Conservation (phyloP, 2,888 invertebrate genomes). For the Drosophila mayaguana region DNA sequence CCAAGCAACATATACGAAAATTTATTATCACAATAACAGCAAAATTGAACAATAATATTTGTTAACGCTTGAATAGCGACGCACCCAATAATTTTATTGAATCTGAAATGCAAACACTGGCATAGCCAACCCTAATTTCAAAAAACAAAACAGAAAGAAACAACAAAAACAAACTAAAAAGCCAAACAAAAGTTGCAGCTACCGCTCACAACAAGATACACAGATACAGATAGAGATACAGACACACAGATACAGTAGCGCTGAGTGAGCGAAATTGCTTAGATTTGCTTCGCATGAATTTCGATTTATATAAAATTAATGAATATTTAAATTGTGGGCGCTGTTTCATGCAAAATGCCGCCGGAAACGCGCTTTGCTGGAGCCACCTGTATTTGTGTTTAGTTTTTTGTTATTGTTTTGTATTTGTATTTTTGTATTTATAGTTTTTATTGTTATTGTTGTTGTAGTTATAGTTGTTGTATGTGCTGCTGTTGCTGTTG, state of each 20-base stretch:
- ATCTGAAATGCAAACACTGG: slow-evolving; percentile 55
- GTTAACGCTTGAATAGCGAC: slow-evolving; percentile 82
- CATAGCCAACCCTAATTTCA: slow-evolving; percentile 53
- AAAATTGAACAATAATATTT: slow-evolving; percentile 82
- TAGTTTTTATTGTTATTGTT: slow-evolving; percentile 6
- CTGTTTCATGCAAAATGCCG: slow-evolving; percentile 65
- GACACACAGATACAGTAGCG: slow-evolving; percentile 48
- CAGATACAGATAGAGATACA: slow-evolving; percentile 8
- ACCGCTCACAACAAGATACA: slow-evolving; percentile 28
- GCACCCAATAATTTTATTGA: slow-evolving; percentile 83
- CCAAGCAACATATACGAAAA: slow-evolving; percentile 69
- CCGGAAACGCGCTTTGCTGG: slow-evolving; percentile 77
- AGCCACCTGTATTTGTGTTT: slow-evolving; percentile 53
- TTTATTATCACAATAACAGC: slow-evolving; percentile 80
- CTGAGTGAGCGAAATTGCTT: slow-evolving; percentile 38
- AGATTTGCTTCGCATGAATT: slow-evolving; percentile 54
- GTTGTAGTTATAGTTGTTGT: slow-evolving; percentile 7
- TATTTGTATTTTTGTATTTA: neutral
- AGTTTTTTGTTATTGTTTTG: slow-evolving; percentile 1
- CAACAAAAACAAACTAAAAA: slow-evolving; percentile 44
- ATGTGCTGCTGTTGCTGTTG: neutral
- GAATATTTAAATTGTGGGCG: slow-evolving; percentile 75
- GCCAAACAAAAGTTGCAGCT: slow-evolving; percentile 36
- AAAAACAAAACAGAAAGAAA: slow-evolving; percentile 28
- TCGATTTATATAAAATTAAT: slow-evolving; percentile 77